Conservation (phyloP, 2,888 invertebrate species). For the Parnassius apollo region DNA sequence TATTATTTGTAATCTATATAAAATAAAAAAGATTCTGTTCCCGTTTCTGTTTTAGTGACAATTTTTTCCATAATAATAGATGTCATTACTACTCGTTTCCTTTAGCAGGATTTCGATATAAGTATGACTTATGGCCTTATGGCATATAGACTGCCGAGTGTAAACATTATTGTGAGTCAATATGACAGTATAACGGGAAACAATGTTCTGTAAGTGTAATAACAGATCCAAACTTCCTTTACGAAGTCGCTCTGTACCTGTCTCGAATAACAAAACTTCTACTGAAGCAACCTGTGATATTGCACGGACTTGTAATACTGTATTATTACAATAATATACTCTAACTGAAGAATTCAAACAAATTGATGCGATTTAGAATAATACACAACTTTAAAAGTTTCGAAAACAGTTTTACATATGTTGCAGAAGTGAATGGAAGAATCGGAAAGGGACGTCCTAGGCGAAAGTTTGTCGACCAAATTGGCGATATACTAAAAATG, state of each 20-base stretch:
- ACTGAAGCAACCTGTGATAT: conserved; percentile 10
- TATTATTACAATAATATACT: not conserved
- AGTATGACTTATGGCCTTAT: not conserved
- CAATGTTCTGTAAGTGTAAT: conserved; percentile 25
- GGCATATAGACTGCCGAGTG: not conserved
- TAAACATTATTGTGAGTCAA: conserved; percentile 21
- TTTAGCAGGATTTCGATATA: not conserved
- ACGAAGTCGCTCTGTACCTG: conserved; percentile 24
- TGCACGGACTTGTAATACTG: conserved; percentile 18
- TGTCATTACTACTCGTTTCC: not conserved
- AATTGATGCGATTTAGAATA: too few species aligned
- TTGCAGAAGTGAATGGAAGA: too few species aligned
- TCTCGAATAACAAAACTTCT: conserved; percentile 26
- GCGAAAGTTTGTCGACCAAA: too few species aligned
- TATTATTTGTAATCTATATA: too few species aligned
- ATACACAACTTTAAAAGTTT: too few species aligned
- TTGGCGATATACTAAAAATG: too few species aligned
- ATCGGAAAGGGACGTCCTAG: too few species aligned
- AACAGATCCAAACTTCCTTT: conserved; percentile 21
- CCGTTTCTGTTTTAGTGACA: too few species aligned
- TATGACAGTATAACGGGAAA: conserved; percentile 21
- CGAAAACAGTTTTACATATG: too few species aligned
- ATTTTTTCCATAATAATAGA: too few species aligned
- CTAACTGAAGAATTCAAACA: too few species aligned
- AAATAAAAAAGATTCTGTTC: too few species aligned